Evolutionary conservation across 2,888 invertebrate genomes (phyloP), one percentile per base, ranked within the genome.

Genomic region (Zootermopsis nevadensis): DNA sequence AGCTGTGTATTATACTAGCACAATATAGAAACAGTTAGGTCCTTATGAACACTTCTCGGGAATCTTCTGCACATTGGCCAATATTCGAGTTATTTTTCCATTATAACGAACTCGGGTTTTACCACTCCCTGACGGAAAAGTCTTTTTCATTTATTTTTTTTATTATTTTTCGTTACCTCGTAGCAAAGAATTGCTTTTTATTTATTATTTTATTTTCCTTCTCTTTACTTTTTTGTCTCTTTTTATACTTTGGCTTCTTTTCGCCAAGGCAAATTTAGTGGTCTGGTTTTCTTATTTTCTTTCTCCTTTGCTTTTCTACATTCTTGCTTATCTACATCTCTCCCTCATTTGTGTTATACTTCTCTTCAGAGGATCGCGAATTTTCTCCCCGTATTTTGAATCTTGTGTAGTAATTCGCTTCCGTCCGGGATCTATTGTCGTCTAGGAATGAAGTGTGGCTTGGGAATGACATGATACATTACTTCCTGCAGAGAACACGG

Each of bases 1-100:
- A 48, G 19, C 19, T 48, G 27, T 8, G n/a, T 60, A 60, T 60
- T 60, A 60, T 8, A 60, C 60, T n/a, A 27, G n/a, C 60, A 60
- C 27, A 60, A 60, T 60, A n/a, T 15, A 6, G 60, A 60, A 27
- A 60, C 10, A 60, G 27, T 27, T 60, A 15, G n/a, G n/a, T 60
- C 60, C 60, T 60, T n/a, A 60, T 60, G n/a, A 60, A 60, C n/a
- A 27, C 48, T 60, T 27, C 60, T 10, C 3, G 27, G 3, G 10
- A 60, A 7, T 60, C 60, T 1, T n/a, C 27, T 24, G 22, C n/a
- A 27, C 60, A 60, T 10, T 60, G 60, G 60, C 60, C 60, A 60
- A 60, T 60, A 60, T 60, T 60, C n/a, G n/a, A 60, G 60, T 60
- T 60, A 60, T 60, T 60, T 48, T 60, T 60, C 60, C 60, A 27